Base-by-base conservation (phyloP, 1,140 invertebrate genomes). In the Muscidifurax raptorellus region DNA sequence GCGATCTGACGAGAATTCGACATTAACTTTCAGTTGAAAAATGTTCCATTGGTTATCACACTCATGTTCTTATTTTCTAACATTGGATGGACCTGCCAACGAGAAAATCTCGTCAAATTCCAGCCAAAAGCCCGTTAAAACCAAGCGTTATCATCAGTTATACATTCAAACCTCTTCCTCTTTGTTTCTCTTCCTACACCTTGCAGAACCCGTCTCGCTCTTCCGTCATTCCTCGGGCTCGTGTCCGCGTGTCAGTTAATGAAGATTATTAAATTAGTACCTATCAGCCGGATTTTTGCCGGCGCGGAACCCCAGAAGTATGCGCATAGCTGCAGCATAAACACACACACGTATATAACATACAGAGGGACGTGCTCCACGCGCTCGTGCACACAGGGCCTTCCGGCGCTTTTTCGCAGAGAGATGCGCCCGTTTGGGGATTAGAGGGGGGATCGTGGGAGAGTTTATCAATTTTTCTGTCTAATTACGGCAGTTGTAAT, bases 251-350 rank as follows among this genome's bases (percentile, higher is more conserved):
- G 82, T 52, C 71, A 83, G 87, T 89, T 90, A 90, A 90, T 89
- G 88, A 89, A 89, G 88, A 90, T 90, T 91, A 91, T 91, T 90
- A 90, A 90, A 91, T 91, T 90, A 90, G 88, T 90, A 88, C 89
- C 88, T 89, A 85, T 89, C 89, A 87, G 80, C 32, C 32, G 69
- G 27, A 86, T 85, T 86, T 90, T 90, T 87, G 52, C 69, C 25
- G 15, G 15, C 30, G 72, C 71, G 47, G 44, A 74, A 74, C 22
- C 32, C 59, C 77, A 64, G 44, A 30, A 40, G 22, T 67, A 25
- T n/a, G n/a, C 22, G 6, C n/a, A 47, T 18, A 40, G n/a, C n/a
- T n/a, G n/a, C n/a, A 40, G 9, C 36, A 40, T 9, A 40, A 3
- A 40, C 36, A 40, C 36, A 47, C 44, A 47, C 44, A 47, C 36